Percentiles rank a stretch among this genome's conserved stretches.
These are phyloP conservation scores for Phoebastria nigripes DNA, from an alignment of 2,797 vertebrate genomes.

Conservation along the genomic window DNA sequence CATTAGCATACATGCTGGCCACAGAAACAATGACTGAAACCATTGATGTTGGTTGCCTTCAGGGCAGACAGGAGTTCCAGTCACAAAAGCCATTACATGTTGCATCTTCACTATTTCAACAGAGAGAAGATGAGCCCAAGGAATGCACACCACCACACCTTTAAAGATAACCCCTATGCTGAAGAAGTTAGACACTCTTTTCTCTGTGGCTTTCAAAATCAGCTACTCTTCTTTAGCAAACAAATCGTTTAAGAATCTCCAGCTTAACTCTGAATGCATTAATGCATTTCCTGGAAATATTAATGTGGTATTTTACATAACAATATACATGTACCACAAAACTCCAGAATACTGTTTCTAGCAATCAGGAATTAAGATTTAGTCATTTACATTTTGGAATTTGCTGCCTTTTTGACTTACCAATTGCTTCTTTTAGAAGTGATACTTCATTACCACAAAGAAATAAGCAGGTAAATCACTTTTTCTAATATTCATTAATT, in stretches of 20 bases:
- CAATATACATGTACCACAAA: not conserved
- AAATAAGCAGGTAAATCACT: not conserved
- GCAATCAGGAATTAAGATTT: not conserved
- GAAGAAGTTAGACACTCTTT: not conserved
- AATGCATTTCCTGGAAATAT: not conserved
- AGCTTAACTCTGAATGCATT: not conserved
- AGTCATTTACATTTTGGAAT: not conserved
- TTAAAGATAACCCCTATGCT: not conserved
- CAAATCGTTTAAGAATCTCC: not conserved
- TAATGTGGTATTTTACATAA: not conserved
- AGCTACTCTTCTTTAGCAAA: not conserved
- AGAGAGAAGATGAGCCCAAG: not conserved
- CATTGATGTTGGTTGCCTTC: not conserved
- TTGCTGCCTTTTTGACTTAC: not conserved
- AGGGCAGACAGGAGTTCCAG: not conserved
- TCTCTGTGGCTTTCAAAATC: not conserved
- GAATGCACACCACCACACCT: not conserved
- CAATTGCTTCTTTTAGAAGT: not conserved
- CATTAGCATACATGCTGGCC: not conserved
- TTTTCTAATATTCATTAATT: not conserved
- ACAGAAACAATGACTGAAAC: not conserved
- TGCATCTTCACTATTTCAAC: not conserved
- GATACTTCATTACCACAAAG: not conserved
- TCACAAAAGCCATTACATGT: not conserved
- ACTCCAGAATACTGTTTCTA: not conserved